phyloP scores from a whole-genome alignment of 2,888 invertebrate species.

The Caenorhabditis sp. region DNA sequence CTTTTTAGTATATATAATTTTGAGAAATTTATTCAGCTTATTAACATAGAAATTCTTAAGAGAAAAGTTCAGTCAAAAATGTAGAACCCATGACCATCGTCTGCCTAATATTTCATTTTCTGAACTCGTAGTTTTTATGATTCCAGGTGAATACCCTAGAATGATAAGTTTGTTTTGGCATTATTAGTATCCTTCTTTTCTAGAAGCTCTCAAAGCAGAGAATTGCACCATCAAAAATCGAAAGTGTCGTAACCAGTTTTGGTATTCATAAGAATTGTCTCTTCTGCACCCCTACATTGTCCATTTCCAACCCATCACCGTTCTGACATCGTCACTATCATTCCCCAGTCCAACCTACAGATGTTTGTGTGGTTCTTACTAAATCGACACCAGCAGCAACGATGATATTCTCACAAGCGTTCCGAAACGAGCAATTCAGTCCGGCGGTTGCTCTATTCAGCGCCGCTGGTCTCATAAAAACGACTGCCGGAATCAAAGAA shows the following conservation, averaged over 20 bases:
- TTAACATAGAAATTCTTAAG: no score
- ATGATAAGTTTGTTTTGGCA: no score
- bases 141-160: not conserved
- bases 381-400: no score
- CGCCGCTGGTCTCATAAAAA: conserved; percentile 79
- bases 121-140: not conserved
- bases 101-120: not conserved
- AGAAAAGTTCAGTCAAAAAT: no score
- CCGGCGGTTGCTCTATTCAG: conserved; percentile 81
- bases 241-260: not conserved
- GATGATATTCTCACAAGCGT: conserved; percentile 82
- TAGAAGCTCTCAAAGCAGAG: no score
- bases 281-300: not conserved
- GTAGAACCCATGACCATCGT: no score
- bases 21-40: no score
- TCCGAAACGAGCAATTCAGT: conserved; percentile 79
- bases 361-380: conserved; percentile 23
- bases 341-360: conserved; percentile 13
- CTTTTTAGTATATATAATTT: no score
- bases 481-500: conserved; percentile 78
- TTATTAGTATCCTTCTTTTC: no score
- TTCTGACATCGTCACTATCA: conserved; percentile 15
- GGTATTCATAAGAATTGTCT: conserved; percentile 1
- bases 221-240: no score
- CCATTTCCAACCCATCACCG: conserved; percentile 11